phyloP scores from a whole-genome alignment of 1,140 invertebrate species.

The Drosophila parvula region DNA sequence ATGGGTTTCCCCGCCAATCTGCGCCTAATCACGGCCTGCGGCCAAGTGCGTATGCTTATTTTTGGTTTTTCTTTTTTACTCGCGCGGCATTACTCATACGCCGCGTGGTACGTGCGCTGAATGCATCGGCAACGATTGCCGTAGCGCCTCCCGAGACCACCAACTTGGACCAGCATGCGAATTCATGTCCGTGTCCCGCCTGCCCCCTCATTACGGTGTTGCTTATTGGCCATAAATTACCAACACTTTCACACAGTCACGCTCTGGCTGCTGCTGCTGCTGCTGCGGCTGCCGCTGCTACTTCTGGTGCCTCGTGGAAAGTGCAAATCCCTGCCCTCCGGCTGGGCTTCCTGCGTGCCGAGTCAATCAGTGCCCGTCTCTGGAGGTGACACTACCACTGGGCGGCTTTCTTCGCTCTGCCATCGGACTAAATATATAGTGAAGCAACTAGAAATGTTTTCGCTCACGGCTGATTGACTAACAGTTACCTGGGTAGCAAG shows the following conservation, averaged over 20 bases:
- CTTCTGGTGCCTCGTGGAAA: neutral
- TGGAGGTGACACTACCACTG: slow-evolving; percentile 29
- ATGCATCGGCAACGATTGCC: slow-evolving; percentile 33
- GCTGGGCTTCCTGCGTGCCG: neutral
- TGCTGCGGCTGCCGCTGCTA: neutral
- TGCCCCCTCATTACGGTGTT: slow-evolving; percentile 49
- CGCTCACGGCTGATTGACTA: slow-evolving; percentile 5
- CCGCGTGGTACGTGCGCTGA: slow-evolving; percentile 48
- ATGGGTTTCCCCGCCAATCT: slow-evolving; percentile 6
- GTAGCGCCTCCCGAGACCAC: slow-evolving; percentile 9
- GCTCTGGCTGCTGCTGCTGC: neutral
- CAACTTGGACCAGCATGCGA: neutral
- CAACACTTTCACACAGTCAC: slow-evolving; percentile 45
- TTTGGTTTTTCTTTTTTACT: slow-evolving; percentile 10
- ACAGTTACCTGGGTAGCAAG: neutral
- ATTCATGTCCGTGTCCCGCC: slow-evolving; percentile 2
- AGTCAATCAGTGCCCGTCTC: slow-evolving; percentile 55
- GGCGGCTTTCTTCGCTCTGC: too few relatives aligned
- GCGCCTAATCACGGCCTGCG: slow-evolving; percentile 36
- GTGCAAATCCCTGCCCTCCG: slow-evolving; percentile 20
- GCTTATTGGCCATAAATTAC: slow-evolving; percentile 60
- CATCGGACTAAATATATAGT: neutral
- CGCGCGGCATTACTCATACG: slow-evolving; percentile 51
- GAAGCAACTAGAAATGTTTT: slow-evolving; percentile 1
- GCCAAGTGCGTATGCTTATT: slow-evolving; percentile 22